Base-by-base conservation (phyloP, 2,888 invertebrate species). In the Hyles lineata region DNA sequence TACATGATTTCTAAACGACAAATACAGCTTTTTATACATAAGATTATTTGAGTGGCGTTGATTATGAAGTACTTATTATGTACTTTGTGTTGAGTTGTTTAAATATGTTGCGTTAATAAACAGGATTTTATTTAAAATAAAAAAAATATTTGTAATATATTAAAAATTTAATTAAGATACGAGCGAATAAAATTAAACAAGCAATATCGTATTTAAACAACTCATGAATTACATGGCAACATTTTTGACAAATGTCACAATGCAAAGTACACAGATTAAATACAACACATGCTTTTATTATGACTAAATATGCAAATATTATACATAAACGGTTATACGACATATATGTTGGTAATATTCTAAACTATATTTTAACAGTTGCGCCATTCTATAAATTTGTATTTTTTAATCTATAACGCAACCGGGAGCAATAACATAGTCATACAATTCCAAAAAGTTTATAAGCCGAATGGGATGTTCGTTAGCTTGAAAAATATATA, bases 1-100 rank as follows among this genome's bases (percentile, higher is more conserved):
- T 89, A 87, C 83, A 85, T 82, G 67, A 50, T 67, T 67, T 67
- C 67, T 67, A 67, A 67, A 67, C 23, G 67, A 67, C 50, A 67
- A 67, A 50, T 67, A 67, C 25, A 67, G 67, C 67, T 23, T 67
- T 67, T 78, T 76, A 71, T 81, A 85, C 83, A 85, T 80, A 82
- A 82, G 77, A 81, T 81, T 84, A 85, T 76, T 79, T 79, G 80
- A 80, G 82, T 82, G 58, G 23, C 60, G 15, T 23, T 63, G 43
- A 23, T 23, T 67, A 67, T 67, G 67, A 50, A 67, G 67, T 23
- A 67, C 50, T 67, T 67, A 25, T 15, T 15, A 60, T 60, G 21
- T 9, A 43, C 43, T 55, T 17, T 17, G 17, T n/a, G 7, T 55
- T 5, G 23, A 50, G 50, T 50, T 67, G 67, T 67, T 23, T 1